These are phyloP conservation scores for Lamellibrachia luymesi DNA, from an alignment of 1,140 invertebrate genomes.

Conservation along the genomic window DNA sequence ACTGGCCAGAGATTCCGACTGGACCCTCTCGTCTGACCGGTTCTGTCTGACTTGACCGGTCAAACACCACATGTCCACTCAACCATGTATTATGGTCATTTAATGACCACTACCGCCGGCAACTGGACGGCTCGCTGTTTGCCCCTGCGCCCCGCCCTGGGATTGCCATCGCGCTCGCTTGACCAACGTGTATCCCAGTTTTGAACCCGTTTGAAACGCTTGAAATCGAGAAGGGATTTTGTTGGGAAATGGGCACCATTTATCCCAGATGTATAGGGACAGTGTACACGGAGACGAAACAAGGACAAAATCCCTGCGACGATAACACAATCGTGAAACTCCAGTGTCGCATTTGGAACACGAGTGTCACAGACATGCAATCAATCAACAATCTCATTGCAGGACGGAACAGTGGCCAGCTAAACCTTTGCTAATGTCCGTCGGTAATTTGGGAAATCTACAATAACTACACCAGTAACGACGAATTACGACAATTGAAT, in stretches of 20 bases:
- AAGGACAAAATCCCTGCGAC: not conserved
- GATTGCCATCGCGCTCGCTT: not conserved
- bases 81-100: not conserved
- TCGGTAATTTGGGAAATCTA: not conserved
- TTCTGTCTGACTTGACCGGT: not conserved
- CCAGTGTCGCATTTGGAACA: not conserved
- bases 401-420: not conserved
- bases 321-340: not conserved
- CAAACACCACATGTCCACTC: not conserved
- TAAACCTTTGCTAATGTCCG: not conserved
- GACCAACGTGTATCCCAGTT: not conserved
- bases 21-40: not conserved
- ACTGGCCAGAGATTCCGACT: not conserved
- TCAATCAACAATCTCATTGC: not conserved
- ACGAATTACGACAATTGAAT: not conserved
- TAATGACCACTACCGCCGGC: not conserved
- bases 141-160: not conserved
- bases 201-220: not conserved
- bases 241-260: not conserved
- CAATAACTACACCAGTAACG: not conserved
- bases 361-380: not conserved
- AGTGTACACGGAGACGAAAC: not conserved
- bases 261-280: not conserved
- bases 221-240: not conserved
- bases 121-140: not conserved